These are phyloP conservation scores for Mus musculus DNA, from an alignment of 2,113 vertebrate genomes.

Conservation along the genomic window DNA sequence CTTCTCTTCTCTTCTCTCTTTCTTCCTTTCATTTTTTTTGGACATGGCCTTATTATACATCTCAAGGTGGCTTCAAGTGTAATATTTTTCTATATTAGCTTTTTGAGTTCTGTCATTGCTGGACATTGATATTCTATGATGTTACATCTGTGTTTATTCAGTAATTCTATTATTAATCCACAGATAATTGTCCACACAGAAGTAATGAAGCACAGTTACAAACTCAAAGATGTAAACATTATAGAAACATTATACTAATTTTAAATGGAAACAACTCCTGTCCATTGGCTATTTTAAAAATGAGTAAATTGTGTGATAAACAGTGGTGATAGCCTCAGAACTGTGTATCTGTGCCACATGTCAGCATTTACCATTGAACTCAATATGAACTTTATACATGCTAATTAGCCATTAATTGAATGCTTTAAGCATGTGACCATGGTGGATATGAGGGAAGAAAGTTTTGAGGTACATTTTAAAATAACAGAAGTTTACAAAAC, in stretches of 20 bases:
- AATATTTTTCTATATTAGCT: no score
- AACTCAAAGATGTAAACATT: neutral
- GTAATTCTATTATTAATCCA: neutral
- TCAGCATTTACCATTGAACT: neutral
- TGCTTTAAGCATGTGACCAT: neutral
- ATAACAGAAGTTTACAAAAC: neutral
- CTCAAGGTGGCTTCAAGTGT: no score
- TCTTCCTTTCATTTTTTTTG: no score
- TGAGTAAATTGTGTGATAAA: neutral
- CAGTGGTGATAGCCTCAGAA: neutral
- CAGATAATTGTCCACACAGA: neutral
- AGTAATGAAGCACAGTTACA: conserved; percentile 6
- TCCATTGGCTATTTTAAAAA: neutral
- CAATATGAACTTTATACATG: neutral
- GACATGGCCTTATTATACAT: no score
- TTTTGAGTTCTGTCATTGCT: neutral
- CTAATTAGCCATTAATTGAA: neutral
- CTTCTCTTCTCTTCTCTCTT: no score
- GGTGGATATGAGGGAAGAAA: neutral
- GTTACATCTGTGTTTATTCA: neutral
- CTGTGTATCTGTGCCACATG: neutral
- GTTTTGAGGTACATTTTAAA: neutral
- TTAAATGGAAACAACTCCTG: neutral
- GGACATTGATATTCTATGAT: conserved; percentile 2
- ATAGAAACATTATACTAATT: neutral